Evolutionary conservation across 1,140 invertebrate genomes (phyloP).

Genomic region (Batillaria attramentaria): DNA sequence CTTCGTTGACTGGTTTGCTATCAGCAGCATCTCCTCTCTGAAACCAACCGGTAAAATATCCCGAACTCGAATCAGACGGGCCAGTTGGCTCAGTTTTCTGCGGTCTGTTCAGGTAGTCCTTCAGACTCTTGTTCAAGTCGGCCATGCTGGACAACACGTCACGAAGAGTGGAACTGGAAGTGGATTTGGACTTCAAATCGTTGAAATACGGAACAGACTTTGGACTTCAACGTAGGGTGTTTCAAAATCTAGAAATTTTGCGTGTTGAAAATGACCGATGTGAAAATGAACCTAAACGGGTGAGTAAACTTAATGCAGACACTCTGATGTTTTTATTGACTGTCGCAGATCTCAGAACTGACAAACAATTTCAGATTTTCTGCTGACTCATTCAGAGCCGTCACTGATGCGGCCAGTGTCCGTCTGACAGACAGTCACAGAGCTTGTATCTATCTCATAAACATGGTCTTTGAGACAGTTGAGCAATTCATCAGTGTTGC

Average conservation of each 20-base stretch:
- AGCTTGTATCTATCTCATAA: too few species aligned
- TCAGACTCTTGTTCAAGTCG: constrained; percentile 52
- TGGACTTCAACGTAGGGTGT: not conserved
- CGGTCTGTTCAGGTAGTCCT: constrained; percentile 57
- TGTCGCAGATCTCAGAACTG: too few species aligned
- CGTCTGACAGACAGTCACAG: too few species aligned
- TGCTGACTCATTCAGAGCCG: too few species aligned
- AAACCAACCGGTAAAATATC: constrained; percentile 50
- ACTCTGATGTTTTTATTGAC: not conserved
- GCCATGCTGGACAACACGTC: constrained; percentile 42
- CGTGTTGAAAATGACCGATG: not conserved
- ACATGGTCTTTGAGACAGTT: too few species aligned
- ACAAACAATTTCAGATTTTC: too few species aligned
- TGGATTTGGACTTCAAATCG: not conserved
- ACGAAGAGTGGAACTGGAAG: not conserved
- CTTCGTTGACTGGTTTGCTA: constrained; percentile 47
- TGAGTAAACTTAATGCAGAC: not conserved
- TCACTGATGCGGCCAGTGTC: too few species aligned
- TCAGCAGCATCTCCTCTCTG: constrained; percentile 42
- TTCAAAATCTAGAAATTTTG: not conserved
- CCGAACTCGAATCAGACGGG: constrained; percentile 28
- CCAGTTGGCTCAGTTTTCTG: constrained; percentile 24
- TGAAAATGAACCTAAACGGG: not conserved
- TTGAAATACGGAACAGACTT: not conserved
- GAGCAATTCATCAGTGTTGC: too few species aligned